These are phyloP conservation scores for Encarsia formosa DNA, from an alignment of 2,888 invertebrate species.

Conservation along the genomic window DNA sequence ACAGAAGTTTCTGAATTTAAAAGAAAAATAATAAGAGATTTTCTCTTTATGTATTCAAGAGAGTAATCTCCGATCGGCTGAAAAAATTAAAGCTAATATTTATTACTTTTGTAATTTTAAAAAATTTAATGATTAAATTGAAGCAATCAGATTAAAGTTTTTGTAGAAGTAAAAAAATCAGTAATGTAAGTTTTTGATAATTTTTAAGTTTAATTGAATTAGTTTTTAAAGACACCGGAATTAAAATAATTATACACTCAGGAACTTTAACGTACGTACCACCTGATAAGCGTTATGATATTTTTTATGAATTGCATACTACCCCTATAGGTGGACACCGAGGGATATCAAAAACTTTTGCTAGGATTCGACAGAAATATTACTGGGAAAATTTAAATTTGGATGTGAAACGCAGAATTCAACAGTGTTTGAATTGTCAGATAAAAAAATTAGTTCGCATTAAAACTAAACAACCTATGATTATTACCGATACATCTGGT, in stretches of 20 bases:
- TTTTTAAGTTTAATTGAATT: too few species aligned
- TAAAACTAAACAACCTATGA: constrained; percentile 23
- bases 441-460: constrained; percentile 22
- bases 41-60: too few species aligned
- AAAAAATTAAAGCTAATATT: too few species aligned
- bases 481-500: constrained; percentile 19
- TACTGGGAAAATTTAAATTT: constrained; percentile 14
- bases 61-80: too few species aligned
- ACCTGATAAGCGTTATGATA: background rate
- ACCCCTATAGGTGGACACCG: constrained; percentile 3
- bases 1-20: too few species aligned
- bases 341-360: constrained; percentile 15
- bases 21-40: too few species aligned
- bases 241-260: background rate
- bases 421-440: constrained; percentile 26
- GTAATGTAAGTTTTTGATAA: too few species aligned
- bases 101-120: too few species aligned
- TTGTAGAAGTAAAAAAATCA: too few species aligned
- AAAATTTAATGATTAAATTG: too few species aligned
- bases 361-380: constrained; percentile 12
- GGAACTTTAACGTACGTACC: background rate
- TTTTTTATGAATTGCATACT: background rate
- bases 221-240: too few species aligned
- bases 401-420: constrained; percentile 6
- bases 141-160: too few species aligned